phyloP scores from a whole-genome alignment of 1,140 invertebrate genomes.

The Drosophila burlai region DNA sequence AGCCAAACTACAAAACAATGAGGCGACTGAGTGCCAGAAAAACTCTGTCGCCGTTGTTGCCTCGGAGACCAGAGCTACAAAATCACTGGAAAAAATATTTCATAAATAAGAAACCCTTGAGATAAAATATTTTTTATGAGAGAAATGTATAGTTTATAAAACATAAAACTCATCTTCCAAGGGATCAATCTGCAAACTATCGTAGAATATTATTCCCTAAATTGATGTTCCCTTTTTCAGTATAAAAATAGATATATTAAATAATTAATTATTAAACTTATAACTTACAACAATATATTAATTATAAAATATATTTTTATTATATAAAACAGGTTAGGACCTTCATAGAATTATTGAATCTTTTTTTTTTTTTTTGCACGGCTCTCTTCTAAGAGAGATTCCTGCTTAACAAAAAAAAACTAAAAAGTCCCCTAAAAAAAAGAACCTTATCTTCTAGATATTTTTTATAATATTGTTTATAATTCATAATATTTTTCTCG shows the following conservation, averaged over 20 bases:
- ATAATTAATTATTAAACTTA: not conserved
- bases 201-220: no score
- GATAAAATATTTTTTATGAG: not conserved
- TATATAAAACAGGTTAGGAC: no score
- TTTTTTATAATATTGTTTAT: not conserved
- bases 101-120: not conserved
- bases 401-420: no score
- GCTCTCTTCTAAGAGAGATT: no score
- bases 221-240: no score
- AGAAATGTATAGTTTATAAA: not conserved
- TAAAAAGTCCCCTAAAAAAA: not conserved
- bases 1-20: constrained; percentile 71
- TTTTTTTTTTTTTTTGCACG: no score
- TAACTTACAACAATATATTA: not conserved
- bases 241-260: no score
- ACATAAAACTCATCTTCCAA: not conserved
- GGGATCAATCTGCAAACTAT: no score
- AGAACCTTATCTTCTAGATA: not conserved
- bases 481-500: not conserved
- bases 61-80: constrained; percentile 12
- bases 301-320: no score
- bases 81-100: constrained; percentile 1
- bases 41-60: constrained; percentile 63
- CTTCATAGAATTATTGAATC: no score
- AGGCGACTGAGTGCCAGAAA: constrained; percentile 77